Evolutionary conservation across 2,797 vertebrate genomes (phyloP).

Genomic region (Brotula barbata): DNA sequence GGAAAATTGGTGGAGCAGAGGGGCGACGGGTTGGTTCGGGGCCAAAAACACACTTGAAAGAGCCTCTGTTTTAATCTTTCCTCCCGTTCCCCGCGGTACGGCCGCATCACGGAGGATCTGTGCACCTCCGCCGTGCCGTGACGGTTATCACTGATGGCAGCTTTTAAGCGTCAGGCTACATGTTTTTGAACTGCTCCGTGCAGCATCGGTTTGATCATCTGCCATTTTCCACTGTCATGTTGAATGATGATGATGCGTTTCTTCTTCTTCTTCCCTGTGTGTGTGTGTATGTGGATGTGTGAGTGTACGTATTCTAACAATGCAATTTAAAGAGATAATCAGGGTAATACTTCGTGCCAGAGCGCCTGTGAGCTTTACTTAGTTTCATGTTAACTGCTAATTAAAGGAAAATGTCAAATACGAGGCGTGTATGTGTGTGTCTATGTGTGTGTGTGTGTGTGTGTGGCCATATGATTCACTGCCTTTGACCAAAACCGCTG

Average conservation of each 20-base stretch:
- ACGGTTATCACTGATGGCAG: slow-evolving; percentile 55
- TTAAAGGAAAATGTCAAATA: slow-evolving; percentile 78
- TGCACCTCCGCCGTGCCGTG: slow-evolving; percentile 38
- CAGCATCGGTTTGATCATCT: slow-evolving; percentile 64
- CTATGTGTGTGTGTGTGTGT: background rate
- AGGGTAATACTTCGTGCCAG: slow-evolving; percentile 61
- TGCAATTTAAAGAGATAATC: slow-evolving; percentile 62
- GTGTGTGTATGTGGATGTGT: slow-evolving; percentile 10
- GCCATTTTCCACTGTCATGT: slow-evolving; percentile 28
- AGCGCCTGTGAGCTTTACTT: slow-evolving; percentile 58
- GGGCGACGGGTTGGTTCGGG: background rate
- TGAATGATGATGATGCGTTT: slow-evolving; percentile 59
- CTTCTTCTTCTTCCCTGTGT: slow-evolving; percentile 15
- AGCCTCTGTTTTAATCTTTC: slow-evolving; percentile 10
- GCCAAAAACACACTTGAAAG: slow-evolving; percentile 53
- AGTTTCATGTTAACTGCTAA: slow-evolving; percentile 72
- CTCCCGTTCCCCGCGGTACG: slow-evolving; percentile 7
- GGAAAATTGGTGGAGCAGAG: background rate
- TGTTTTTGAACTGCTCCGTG: slow-evolving; percentile 53
- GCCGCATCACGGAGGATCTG: slow-evolving; percentile 52
- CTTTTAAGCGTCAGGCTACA: slow-evolving; percentile 35
- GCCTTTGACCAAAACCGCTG: slow-evolving; percentile 9
- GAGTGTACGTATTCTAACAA: slow-evolving; percentile 18
- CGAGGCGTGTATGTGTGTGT: slow-evolving; percentile 43
- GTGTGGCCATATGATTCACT: slow-evolving; percentile 16